These are phyloP conservation scores for Ophthalmolycus amberensis DNA, from an alignment of 2,113 vertebrate genomes.

Conservation along the genomic window DNA sequence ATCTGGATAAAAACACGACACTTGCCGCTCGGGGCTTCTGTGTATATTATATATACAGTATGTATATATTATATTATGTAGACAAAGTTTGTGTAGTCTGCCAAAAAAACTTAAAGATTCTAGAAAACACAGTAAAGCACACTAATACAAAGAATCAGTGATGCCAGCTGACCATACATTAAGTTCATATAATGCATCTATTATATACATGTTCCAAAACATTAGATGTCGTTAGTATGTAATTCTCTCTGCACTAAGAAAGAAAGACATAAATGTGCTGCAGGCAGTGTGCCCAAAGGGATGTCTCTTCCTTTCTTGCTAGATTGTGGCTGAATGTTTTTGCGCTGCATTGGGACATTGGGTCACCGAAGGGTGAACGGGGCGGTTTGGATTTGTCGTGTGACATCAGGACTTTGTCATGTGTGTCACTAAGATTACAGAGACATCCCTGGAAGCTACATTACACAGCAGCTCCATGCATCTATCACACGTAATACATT, in stretches of 20 bases:
- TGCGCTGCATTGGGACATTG: not conserved
- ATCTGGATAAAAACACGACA: no score
- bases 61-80: no score
- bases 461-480: not conserved
- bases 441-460: not conserved
- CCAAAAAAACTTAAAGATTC: no score
- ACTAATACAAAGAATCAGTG: not conserved
- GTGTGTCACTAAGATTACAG: not conserved
- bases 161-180: not conserved
- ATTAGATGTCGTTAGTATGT: no score
- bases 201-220: not conserved
- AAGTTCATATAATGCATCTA: not conserved
- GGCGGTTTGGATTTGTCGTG: not conserved
- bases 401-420: not conserved
- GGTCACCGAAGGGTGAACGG: not conserved
- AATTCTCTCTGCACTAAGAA: no score
- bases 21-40: no score
- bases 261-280: not conserved
- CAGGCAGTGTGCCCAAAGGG: not conserved
- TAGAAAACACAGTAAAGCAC: not conserved
- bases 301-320: not conserved
- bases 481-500: not conserved
- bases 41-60: no score
- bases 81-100: not conserved
- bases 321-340: not conserved